Conservation (phyloP, 2,797 vertebrate genomes). For the Galaxias olidus region DNA sequence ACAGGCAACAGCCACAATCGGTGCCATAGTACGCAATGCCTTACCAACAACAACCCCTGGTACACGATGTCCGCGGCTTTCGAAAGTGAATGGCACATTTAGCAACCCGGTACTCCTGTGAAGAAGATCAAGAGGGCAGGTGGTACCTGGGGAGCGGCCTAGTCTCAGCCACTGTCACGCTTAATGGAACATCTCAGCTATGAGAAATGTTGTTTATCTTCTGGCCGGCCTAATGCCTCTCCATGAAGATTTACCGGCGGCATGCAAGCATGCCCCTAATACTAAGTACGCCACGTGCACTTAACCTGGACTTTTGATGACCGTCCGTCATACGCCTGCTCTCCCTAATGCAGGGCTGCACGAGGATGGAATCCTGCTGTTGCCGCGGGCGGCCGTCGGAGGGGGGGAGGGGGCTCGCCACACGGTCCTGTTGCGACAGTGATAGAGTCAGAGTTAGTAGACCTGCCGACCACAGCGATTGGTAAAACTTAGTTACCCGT, state of each 20-base stretch:
- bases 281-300: conserved; percentile 40
- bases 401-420: too few species aligned
- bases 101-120: background rate
- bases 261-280: conserved; percentile 43
- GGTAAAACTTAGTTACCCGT: too few species aligned
- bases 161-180: conserved; percentile 17
- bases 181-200: conserved; percentile 30
- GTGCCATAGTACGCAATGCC: too few species aligned
- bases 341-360: conserved; percentile 51
- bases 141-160: conserved; percentile 25
- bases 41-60: too few species aligned
- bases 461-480: too few species aligned
- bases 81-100: too few species aligned
- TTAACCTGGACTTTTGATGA: conserved; percentile 51
- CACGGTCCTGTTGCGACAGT: too few species aligned
- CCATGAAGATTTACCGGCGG: conserved; percentile 54
- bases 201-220: conserved; percentile 51
- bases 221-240: conserved; percentile 42
- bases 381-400: background rate
- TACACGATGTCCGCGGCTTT: too few species aligned
- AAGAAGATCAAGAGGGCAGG: conserved; percentile 34
- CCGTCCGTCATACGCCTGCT: conserved; percentile 40
- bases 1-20: too few species aligned
- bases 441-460: too few species aligned
- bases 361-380: conserved; percentile 42